Evolutionary conservation across 2,797 vertebrate species (phyloP).

Genomic region (Sarcophilus harrisii): DNA sequence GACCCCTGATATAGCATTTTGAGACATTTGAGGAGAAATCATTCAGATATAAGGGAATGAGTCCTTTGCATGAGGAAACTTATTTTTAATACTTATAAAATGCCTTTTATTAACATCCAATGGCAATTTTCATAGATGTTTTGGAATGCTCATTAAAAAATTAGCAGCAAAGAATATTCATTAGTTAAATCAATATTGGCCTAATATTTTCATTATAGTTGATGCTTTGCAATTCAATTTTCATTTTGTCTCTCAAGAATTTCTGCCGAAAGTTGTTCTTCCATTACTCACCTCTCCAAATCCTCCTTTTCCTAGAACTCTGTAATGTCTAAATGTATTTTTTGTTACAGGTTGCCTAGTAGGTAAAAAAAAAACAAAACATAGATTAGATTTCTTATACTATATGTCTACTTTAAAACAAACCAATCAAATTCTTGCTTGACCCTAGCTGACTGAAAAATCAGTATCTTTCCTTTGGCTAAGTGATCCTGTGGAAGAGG

Average conservation of each 20-base stretch:
- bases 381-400: conserved; percentile 37
- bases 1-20: too few species aligned
- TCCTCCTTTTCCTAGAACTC: conserved; percentile 97
- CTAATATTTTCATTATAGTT: neutral
- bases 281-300: conserved; percentile 94
- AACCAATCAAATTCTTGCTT: neutral
- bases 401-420: neutral
- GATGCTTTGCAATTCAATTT: fast-evolving
- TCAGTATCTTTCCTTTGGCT: neutral
- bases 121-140: neutral
- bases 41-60: neutral
- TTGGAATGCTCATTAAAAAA: neutral
- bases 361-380: conserved; percentile 61
- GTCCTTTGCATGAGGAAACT: neutral
- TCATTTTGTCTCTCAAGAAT: neutral
- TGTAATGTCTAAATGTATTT: conserved; percentile 96
- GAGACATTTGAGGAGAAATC: conserved; percentile 1
- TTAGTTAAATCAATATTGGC: neutral
- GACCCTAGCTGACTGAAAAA: neutral
- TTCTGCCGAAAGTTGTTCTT: neutral
- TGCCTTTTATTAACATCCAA: conserved; percentile 31
- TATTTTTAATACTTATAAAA: neutral
- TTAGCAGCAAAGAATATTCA: neutral
- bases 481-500: neutral
- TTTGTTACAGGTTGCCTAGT: conserved; percentile 95